Evolutionary conservation across 2,797 vertebrate species (phyloP).

Genomic region (Harpagifer antarcticus): DNA sequence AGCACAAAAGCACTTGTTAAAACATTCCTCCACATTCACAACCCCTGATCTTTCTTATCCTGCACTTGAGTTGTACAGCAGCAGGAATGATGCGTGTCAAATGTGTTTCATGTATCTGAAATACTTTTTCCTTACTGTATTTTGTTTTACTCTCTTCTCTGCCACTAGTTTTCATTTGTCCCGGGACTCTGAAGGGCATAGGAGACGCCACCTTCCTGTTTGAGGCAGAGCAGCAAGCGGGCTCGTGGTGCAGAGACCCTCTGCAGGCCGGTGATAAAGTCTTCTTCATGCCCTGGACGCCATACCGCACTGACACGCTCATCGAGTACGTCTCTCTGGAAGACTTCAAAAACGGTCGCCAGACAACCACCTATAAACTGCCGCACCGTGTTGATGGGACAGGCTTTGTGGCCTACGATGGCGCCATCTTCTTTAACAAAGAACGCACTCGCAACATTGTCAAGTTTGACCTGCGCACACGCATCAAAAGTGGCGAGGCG

Average conservation of each 20-base stretch:
- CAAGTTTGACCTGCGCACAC: conserved; percentile 98
- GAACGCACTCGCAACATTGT: conserved; percentile 98
- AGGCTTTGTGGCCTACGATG: conserved; percentile 97
- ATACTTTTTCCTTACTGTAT: conserved; percentile 41
- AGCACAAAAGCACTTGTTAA: conserved; percentile 64
- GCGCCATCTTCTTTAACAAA: conserved; percentile 99
- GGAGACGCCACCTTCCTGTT: conserved; percentile 93
- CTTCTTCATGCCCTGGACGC: conserved; percentile 99
- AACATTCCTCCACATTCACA: conserved; percentile 70
- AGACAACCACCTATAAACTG: conserved; percentile 96
- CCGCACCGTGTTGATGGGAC: conserved; percentile 98
- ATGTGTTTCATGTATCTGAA: conserved; percentile 1
- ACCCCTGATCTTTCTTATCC: conserved; percentile 71
- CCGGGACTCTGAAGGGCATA: conserved; percentile 96
- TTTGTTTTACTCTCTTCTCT: conserved; percentile 82
- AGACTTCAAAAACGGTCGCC: conserved; percentile 93
- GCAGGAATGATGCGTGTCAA: conserved; percentile 61
- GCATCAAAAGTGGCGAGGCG: conserved; percentile 98
- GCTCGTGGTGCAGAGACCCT: conserved; percentile 99
- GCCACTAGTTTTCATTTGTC: conserved; percentile 98
- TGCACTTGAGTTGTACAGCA: conserved; percentile 66
- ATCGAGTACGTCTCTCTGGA: conserved; percentile 96
- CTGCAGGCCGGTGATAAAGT: conserved; percentile 98
- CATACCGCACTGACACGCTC: conserved; percentile 97
- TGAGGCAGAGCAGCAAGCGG: conserved; percentile 98